Evolutionary conservation across 2,888 invertebrate species (phyloP), one percentile per base, ranked within the genome.

Genomic region (Ophraella communa): DNA sequence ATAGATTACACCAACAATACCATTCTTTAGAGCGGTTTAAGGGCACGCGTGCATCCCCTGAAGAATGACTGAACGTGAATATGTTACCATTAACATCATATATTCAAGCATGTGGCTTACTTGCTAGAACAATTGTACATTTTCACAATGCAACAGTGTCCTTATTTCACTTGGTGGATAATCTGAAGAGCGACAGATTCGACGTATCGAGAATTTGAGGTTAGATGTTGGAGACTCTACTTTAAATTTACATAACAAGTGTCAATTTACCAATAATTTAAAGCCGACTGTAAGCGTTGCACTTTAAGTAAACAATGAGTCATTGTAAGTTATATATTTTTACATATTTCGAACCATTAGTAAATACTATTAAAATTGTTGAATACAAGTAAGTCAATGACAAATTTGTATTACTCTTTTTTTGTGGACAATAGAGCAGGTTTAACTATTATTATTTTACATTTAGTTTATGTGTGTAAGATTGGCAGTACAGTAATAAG

Each of bases 1-100:
- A 78, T 66, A 67, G 68, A 74, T 76, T 51, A 24, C 74, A 65
- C 70, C 76, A 73, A 78, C 77, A 79, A 78, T 78, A 78, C 77
- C 74, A 70, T 76, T 78, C 77, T 77, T 79, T 79, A 78, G 73
- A 42, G 51, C n/a, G 35, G 45, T 51, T 59, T 51, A 10, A 59
- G 59, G 71, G 64, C 67, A 63, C 68, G 69, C 67, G 69, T 66
- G 64, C 66, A 55, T 67, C 67, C 62, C 44, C 27, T 27, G 27
- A 51, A 51, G 49, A 27, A 30, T 27, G 49, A 51, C 49, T 51
- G 49, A 51, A 23, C 24, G 8, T 8, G 49, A 51, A 51, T 51
- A 30, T 51, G 49, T 27, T 51, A 51, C 62, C 70, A 67, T 68
- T 67, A 70, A 58, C 62, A 65, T 67, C 56, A 64, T 64, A 69